phyloP scores from a whole-genome alignment of 2,888 invertebrate species.

The Cosmorhoe ocellata region DNA sequence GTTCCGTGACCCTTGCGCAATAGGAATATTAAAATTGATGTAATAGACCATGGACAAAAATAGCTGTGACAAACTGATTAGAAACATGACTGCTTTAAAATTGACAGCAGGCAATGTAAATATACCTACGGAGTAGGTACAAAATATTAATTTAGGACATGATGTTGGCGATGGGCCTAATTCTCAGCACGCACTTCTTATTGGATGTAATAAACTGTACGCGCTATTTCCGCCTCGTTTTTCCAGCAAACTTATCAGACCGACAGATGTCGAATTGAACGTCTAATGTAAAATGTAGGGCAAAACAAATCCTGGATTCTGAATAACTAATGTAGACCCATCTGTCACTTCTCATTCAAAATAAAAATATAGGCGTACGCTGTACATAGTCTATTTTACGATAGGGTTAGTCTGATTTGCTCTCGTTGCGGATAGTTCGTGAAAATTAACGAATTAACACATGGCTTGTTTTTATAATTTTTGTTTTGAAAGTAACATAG shows the following conservation, averaged over 20 bases:
- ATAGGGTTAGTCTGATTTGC: background rate
- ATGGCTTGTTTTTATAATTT: too few relatives aligned
- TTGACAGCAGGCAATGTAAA: slow-evolving; percentile 21
- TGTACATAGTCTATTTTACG: background rate
- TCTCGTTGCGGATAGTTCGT: too few relatives aligned
- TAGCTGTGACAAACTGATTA: slow-evolving; percentile 14
- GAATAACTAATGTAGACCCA: too few relatives aligned
- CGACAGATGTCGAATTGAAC: slow-evolving; percentile 28
- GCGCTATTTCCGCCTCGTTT: slow-evolving; percentile 60
- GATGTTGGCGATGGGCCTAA: slow-evolving; percentile 69
- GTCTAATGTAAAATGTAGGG: background rate
- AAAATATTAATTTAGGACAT: slow-evolving; percentile 62
- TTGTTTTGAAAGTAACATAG: too few relatives aligned
- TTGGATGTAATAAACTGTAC: slow-evolving; percentile 60
- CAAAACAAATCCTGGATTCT: background rate
- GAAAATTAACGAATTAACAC: background rate
- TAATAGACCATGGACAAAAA: slow-evolving; percentile 16
- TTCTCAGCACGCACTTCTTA: slow-evolving; percentile 57
- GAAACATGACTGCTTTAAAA: slow-evolving; percentile 13
- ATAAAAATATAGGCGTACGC: background rate
- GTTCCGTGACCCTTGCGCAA: slow-evolving; percentile 16
- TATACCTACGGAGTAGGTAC: slow-evolving; percentile 52
- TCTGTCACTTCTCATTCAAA: too few relatives aligned
- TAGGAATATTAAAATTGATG: slow-evolving; percentile 24
- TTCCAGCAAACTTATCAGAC: slow-evolving; percentile 44